Conservation (phyloP, 2,797 vertebrate species). For the Crocidura indochinensis region DNA sequence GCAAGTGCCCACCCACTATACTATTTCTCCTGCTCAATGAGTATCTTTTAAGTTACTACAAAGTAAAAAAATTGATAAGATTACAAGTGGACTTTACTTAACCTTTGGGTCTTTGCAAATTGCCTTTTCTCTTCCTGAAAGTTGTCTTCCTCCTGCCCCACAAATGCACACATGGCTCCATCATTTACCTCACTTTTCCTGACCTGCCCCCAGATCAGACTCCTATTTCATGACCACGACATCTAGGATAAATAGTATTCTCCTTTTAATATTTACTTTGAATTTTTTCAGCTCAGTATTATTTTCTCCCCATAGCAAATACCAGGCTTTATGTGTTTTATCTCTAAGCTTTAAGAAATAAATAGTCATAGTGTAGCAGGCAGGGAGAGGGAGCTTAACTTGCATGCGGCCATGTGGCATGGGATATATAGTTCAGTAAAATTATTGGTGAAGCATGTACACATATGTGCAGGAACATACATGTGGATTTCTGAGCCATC, state of each 20-base stretch:
- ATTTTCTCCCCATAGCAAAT: neutral
- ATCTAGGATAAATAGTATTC: neutral
- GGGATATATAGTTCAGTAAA: neutral
- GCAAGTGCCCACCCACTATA: no score
- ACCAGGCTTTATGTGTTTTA: constrained; percentile 14
- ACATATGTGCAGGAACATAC: neutral
- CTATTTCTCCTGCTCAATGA: no score
- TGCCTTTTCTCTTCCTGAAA: neutral
- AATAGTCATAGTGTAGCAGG: no score
- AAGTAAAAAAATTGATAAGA: neutral
- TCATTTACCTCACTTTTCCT: neutral
- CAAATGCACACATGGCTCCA: neutral
- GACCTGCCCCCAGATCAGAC: neutral
- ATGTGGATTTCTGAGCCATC: neutral
- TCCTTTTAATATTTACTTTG: constrained; percentile 8
- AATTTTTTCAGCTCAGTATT: neutral
- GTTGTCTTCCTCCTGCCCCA: neutral
- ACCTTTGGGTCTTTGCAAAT: neutral
- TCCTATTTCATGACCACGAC: neutral
- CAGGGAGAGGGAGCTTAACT: no score
- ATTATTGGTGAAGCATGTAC: neutral
- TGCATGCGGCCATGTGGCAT: neutral
- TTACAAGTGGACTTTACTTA: neutral
- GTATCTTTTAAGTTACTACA: neutral
- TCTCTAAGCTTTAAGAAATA: constrained; percentile 9